phyloP scores from a whole-genome alignment of 2,113 vertebrate genomes.

The Nansenia antarctica region DNA sequence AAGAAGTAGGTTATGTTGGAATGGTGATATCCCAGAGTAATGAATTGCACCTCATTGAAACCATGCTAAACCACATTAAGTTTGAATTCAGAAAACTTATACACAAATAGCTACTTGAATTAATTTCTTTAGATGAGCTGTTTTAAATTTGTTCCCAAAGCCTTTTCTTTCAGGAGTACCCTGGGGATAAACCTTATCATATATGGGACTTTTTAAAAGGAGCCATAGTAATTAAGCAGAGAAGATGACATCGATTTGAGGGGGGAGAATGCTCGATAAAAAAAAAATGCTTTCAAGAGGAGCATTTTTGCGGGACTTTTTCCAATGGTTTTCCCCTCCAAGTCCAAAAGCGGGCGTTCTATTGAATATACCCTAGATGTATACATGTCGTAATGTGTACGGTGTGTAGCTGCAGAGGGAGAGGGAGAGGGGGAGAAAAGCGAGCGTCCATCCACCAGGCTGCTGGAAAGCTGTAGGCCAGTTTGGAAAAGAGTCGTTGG shows the following conservation, averaged over 20 bases:
- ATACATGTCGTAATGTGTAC: conserved; percentile 27
- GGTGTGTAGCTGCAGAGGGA: conserved; percentile 80
- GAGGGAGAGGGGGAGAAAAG: conserved; percentile 53
- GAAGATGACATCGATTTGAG: conserved; percentile 89
- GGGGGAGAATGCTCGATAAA: conserved; percentile 73
- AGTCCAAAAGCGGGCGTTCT: conserved; percentile 24
- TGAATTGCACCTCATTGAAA: neutral
- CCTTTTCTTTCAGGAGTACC: conserved; percentile 94
- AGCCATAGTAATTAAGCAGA: conserved; percentile 90
- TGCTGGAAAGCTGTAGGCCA: conserved; percentile 85
- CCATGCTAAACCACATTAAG: neutral
- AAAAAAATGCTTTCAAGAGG: conserved; percentile 89
- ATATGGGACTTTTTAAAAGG: conserved; percentile 89
- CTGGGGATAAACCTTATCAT: conserved; percentile 87
- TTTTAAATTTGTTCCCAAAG: conserved; percentile 89
- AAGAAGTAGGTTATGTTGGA: neutral
- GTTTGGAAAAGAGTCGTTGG: conserved; percentile 82
- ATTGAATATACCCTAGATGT: conserved; percentile 30
- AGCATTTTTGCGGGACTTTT: conserved; percentile 88
- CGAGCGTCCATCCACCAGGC: conserved; percentile 82
- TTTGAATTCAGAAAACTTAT: too few species aligned
- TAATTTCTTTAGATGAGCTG: conserved; percentile 75
- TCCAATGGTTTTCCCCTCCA: conserved; percentile 81
- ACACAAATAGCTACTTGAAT: conserved; percentile 5
- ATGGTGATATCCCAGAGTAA: neutral